A percentile compares a stretch with the other conserved stretches of the same genome.
These are phyloP conservation scores for Eupithecia abbreviata DNA, from an alignment of 2,888 invertebrate genomes.

Conservation along the genomic window DNA sequence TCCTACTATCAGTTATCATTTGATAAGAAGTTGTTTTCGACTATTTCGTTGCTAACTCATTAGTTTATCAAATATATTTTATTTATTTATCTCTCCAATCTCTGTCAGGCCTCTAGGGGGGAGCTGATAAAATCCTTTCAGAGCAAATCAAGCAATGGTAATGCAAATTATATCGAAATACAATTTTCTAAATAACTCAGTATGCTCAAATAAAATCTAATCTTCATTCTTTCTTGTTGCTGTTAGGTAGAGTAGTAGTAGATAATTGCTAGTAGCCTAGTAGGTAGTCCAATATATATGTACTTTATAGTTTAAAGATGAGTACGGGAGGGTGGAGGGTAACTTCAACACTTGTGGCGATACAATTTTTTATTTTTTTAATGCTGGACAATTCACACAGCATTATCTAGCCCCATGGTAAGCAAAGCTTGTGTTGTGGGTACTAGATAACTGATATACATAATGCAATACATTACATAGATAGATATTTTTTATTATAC, in stretches of 20 bases:
- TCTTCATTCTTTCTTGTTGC: not conserved
- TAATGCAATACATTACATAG: too few species aligned
- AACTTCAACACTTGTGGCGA: too few species aligned
- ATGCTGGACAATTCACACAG: too few species aligned
- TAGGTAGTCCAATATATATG: too few species aligned
- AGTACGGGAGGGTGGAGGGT: too few species aligned
- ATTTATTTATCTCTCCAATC: not conserved
- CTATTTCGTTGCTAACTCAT: conserved; percentile 27
- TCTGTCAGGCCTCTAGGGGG: not conserved
- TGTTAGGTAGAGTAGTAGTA: not conserved
- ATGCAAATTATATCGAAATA: not conserved
- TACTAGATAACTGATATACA: too few species aligned
- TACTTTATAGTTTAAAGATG: too few species aligned
- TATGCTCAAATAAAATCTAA: not conserved
- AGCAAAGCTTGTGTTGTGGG: too few species aligned
- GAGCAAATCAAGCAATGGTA: not conserved
- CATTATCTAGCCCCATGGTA: too few species aligned
- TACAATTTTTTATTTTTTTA: too few species aligned
- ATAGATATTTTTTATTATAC: too few species aligned
- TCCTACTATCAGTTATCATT: conserved; percentile 34
- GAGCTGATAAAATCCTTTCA: conserved; percentile 1
- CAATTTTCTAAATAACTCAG: not conserved
- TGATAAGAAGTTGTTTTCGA: conserved; percentile 39
- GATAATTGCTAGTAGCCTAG: too few species aligned
- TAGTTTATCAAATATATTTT: conserved; percentile 20